Conservation (phyloP, 2,888 invertebrate species). For the Maniola hyperantus region DNA sequence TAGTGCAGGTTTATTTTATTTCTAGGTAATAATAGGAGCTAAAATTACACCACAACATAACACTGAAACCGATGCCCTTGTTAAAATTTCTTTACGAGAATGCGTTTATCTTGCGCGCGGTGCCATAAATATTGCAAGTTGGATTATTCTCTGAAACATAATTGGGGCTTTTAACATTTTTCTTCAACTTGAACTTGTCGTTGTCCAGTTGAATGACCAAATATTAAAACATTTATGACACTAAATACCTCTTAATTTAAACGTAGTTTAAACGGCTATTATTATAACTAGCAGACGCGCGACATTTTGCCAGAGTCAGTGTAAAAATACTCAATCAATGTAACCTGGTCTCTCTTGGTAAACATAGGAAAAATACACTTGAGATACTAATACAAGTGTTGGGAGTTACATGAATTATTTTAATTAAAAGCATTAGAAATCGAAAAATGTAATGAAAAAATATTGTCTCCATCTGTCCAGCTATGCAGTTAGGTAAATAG, state of each 20-base stretch:
- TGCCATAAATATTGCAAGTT: slow-evolving; percentile 22
- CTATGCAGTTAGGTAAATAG: no score
- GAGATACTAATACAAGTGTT: no score
- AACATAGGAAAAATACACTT: no score
- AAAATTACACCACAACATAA: slow-evolving; percentile 22
- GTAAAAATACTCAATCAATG: neutral
- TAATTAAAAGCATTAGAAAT: no score
- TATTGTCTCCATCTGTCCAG: no score
- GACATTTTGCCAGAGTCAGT: neutral
- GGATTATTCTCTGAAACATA: slow-evolving; percentile 25
- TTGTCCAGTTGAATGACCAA: slow-evolving; percentile 22
- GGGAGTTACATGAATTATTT: no score
- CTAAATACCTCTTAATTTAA: slow-evolving; percentile 20
- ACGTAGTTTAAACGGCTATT: slow-evolving; percentile 10
- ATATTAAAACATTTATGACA: slow-evolving; percentile 16
- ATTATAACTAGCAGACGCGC: slow-evolving; percentile 2
- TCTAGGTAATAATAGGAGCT: slow-evolving; percentile 10
- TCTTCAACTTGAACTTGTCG: slow-evolving; percentile 20
- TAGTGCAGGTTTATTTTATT: neutral
- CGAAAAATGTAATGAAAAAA: no score
- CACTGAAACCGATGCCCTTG: slow-evolving; percentile 25
- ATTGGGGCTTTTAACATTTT: slow-evolving; percentile 23
- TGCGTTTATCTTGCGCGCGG: slow-evolving; percentile 20
- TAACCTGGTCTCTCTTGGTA: neutral
- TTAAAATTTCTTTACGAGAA: slow-evolving; percentile 31